A percentile compares a stretch with the other conserved stretches of the same genome.
Evolutionary conservation across 2,797 vertebrate species (phyloP).

Genomic region (Pyrocephalus nanus): DNA sequence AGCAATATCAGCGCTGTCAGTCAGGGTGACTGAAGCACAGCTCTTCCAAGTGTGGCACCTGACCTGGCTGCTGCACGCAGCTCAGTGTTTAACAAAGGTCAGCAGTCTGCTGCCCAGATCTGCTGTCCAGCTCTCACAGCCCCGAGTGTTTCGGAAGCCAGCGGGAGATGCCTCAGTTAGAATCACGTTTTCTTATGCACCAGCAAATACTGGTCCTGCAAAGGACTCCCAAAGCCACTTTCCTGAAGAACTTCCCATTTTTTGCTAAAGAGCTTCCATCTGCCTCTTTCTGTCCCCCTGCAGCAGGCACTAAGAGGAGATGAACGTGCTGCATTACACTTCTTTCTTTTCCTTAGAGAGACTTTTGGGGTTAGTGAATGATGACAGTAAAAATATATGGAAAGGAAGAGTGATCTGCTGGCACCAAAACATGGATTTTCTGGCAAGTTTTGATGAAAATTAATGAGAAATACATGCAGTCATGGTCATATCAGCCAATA

Average conservation of each 20-base stretch:
- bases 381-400: slow-evolving; percentile 29
- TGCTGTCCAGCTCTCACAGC: neutral
- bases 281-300: neutral
- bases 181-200: neutral
- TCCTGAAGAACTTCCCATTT: neutral
- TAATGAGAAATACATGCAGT: slow-evolving; percentile 57
- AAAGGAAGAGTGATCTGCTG: slow-evolving; percentile 41
- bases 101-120: neutral
- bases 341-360: slow-evolving; percentile 7
- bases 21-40: neutral
- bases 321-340: neutral
- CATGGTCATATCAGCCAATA: slow-evolving; percentile 16
- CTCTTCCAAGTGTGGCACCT: neutral
- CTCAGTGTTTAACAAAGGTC: neutral
- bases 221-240: neutral
- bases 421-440: slow-evolving; percentile 11
- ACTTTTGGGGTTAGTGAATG: neutral
- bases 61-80: neutral
- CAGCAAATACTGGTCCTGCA: neutral
- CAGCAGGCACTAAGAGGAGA: neutral
- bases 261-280: neutral
- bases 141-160: neutral
- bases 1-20: neutral
- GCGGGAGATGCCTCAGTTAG: neutral
- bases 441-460: slow-evolving; percentile 33